Evolutionary conservation across 1,140 invertebrate species (phyloP).

Genomic region (Octopus bimaculoides): DNA sequence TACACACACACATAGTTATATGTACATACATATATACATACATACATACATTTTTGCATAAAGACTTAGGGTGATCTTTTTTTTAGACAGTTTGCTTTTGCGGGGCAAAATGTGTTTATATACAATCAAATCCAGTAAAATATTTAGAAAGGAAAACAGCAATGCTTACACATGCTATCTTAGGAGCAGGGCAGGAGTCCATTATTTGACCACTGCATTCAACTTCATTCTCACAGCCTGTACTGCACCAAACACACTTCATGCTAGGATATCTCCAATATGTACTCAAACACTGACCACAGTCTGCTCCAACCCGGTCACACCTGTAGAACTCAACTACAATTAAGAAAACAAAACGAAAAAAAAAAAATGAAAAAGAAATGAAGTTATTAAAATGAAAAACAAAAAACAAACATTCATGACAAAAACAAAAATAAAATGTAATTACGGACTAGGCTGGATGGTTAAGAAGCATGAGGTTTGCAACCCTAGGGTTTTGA

Average conservation of each 20-base stretch:
- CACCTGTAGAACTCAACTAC: constrained; percentile 42
- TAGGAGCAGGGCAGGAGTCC: constrained; percentile 33
- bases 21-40: no score
- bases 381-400: neutral
- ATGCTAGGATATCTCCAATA: constrained; percentile 28
- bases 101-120: no score
- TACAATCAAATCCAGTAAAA: no score
- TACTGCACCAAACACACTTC: constrained; percentile 40
- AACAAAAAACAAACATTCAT: neutral
- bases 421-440: neutral
- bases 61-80: no score
- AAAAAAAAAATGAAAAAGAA: neutral
- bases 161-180: constrained; percentile 29
- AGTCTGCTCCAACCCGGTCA: constrained; percentile 35
- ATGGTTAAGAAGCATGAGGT: no score
- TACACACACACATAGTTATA: no score
- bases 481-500: no score
- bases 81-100: no score
- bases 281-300: constrained; percentile 40
- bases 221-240: constrained; percentile 28
- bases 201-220: constrained; percentile 17
- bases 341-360: constrained; percentile 12
- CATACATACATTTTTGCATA: no score
- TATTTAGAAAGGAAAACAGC: no score
- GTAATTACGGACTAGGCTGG: neutral